A percentile compares a stretch with the other conserved stretches of the same genome.
These are phyloP conservation scores for Parnassius apollo DNA, from an alignment of 2,888 invertebrate genomes.

Conservation along the genomic window DNA sequence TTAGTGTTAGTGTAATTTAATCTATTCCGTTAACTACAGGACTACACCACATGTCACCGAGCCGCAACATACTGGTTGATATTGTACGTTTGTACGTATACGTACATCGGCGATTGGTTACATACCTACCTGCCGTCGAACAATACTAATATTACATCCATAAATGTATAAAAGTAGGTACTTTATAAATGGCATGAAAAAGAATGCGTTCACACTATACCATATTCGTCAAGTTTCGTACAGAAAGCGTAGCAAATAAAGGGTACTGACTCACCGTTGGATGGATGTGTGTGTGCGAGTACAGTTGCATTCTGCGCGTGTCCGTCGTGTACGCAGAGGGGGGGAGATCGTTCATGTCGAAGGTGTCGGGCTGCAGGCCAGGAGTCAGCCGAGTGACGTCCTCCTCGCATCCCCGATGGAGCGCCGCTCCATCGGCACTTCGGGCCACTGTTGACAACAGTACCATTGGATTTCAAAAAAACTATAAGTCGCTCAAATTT, in stretches of 20 bases:
- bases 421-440: constrained; percentile 58
- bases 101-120: neutral
- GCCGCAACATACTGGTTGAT: too few species aligned
- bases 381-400: constrained; percentile 58
- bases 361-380: constrained; percentile 47
- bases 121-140: neutral
- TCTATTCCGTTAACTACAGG: neutral
- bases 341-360: constrained; percentile 74
- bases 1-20: too few species aligned
- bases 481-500: neutral
- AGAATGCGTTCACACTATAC: constrained; percentile 7
- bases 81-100: too few species aligned
- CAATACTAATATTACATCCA: neutral
- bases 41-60: too few species aligned
- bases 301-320: constrained; percentile 70
- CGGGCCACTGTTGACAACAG: constrained; percentile 58
- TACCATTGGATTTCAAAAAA: constrained; percentile 2
- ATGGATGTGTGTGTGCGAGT: constrained; percentile 63
- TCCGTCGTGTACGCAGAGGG: constrained; percentile 59
- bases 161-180: constrained; percentile 4
- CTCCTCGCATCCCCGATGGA: constrained; percentile 57
- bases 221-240: constrained; percentile 30
- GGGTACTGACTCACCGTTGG: constrained; percentile 58
- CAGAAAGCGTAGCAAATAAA: constrained; percentile 37
- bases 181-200: constrained; percentile 11